Evolutionary conservation across 2,113 vertebrate species (phyloP).

Genomic region (Edolisoma coerulescens): DNA sequence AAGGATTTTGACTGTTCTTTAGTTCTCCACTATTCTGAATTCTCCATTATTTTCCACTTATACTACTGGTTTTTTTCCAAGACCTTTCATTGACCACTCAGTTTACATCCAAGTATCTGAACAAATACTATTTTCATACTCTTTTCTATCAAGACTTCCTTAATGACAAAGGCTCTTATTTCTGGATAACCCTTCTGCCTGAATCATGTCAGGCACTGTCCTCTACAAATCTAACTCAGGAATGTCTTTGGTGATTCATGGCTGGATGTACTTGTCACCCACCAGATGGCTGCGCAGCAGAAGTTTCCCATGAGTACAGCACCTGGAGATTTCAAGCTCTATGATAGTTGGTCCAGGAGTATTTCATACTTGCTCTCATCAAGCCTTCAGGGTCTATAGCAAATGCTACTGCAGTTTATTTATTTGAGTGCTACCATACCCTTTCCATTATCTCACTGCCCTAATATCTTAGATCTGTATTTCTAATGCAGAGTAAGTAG

Average conservation of each 20-base stretch:
- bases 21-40: not conserved
- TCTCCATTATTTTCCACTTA: not conserved
- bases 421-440: not conserved
- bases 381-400: conserved; percentile 12
- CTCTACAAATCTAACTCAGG: not conserved
- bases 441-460: not conserved
- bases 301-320: not conserved
- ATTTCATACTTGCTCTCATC: not conserved
- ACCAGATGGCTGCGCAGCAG: conserved; percentile 17
- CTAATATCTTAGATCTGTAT: conserved; percentile 7
- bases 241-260: conserved; percentile 28
- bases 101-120: not conserved
- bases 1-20: not conserved
- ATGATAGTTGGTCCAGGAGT: not conserved
- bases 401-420: conserved; percentile 33
- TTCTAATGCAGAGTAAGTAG: not conserved
- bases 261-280: conserved; percentile 23
- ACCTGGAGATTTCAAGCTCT: conserved; percentile 34
- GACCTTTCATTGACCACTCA: not conserved
- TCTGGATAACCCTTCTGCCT: not conserved
- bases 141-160: not conserved
- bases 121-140: not conserved
- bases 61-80: not conserved
- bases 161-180: not conserved
- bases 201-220: not conserved